Conservation (phyloP, 2,113 vertebrate genomes). For the Nicator chloris region DNA sequence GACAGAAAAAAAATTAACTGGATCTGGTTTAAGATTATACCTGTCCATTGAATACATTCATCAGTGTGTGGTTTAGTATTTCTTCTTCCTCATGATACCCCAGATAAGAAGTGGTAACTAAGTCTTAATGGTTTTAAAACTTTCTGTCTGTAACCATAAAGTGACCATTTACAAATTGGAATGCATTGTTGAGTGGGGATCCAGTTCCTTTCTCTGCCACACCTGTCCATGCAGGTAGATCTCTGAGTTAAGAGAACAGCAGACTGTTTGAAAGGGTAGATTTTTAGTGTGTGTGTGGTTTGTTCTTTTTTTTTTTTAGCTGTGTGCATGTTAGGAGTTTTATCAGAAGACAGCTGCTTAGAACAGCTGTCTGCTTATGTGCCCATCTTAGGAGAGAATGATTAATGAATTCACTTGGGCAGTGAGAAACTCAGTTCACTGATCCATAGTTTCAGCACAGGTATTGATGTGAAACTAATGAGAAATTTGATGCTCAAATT, state of each 20-base stretch:
- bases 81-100: slow-evolving; percentile 67
- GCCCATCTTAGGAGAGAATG: slow-evolving; percentile 78
- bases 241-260: slow-evolving; percentile 36
- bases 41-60: slow-evolving; percentile 56
- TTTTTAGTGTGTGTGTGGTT: neutral
- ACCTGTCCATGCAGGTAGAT: slow-evolving; percentile 14
- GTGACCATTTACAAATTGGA: slow-evolving; percentile 74
- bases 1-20: neutral
- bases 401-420: slow-evolving; percentile 88
- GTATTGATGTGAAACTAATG: slow-evolving; percentile 88
- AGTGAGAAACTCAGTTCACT: slow-evolving; percentile 76
- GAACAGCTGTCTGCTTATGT: slow-evolving; percentile 77
- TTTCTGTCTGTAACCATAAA: slow-evolving; percentile 71
- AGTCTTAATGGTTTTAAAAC: slow-evolving; percentile 72
- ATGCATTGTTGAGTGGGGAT: slow-evolving; percentile 60
- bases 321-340: slow-evolving; percentile 4
- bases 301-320: neutral
- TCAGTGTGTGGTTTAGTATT: slow-evolving; percentile 69
- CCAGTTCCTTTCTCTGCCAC: slow-evolving; percentile 40
- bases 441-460: slow-evolving; percentile 80
- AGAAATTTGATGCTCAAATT: slow-evolving; percentile 85
- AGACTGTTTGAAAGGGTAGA: slow-evolving; percentile 14
- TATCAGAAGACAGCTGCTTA: slow-evolving; percentile 72
- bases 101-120: slow-evolving; percentile 74
- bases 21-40: slow-evolving; percentile 40